A percentile compares a stretch with the other conserved stretches of the same genome.
phyloP scores from a whole-genome alignment of 2,113 vertebrate species.

The Meriones unguiculatus region DNA sequence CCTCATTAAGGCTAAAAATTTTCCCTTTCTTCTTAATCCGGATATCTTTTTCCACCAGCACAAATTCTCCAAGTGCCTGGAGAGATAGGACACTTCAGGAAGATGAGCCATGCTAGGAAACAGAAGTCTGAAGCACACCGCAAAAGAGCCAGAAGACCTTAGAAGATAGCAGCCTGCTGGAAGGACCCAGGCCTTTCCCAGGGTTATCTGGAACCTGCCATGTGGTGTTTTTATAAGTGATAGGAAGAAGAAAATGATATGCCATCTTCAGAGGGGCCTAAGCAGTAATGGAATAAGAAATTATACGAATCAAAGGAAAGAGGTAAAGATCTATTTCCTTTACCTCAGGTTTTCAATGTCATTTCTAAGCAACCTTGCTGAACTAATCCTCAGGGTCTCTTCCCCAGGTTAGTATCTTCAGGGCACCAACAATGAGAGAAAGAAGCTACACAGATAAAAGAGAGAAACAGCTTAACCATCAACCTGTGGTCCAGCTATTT shows the following conservation, averaged over 20 bases:
- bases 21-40: conserved; percentile 96
- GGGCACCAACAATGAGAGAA: neutral
- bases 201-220: neutral
- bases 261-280: neutral
- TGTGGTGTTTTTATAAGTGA: neutral
- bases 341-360: neutral
- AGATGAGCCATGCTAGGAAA: neutral
- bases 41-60: conserved; percentile 95
- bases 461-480: neutral
- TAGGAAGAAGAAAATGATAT: neutral
- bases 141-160: neutral
- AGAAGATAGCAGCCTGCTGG: neutral
- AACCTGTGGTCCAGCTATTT: neutral
- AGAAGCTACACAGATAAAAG: neutral
- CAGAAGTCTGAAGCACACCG: neutral
- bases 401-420: neutral
- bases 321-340: neutral
- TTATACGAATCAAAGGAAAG: neutral
- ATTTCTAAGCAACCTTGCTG: neutral
- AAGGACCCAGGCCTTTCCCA: neutral
- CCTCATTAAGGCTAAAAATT: conserved; percentile 97
- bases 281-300: neutral
- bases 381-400: neutral
- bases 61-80: conserved; percentile 96
- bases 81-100: conserved; percentile 40